Evolutionary conservation across 2,113 vertebrate species (phyloP).

Genomic region (Onychorhynchus coronatus): DNA sequence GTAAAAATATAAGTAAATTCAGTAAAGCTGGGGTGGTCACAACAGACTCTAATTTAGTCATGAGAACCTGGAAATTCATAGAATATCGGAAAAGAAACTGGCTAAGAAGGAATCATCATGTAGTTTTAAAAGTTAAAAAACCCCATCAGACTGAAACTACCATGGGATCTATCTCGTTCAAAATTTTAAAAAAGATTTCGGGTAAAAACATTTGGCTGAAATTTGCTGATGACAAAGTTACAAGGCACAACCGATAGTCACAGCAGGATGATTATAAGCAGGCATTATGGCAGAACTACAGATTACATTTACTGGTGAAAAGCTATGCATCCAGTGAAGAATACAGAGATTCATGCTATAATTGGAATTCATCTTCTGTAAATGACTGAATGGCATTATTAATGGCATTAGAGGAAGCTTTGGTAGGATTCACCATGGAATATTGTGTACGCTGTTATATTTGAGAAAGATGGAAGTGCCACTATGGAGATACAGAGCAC

Average conservation of each 20-base stretch:
- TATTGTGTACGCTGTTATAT: rapidly evolving
- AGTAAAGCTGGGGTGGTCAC: background rate
- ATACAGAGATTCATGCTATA: background rate
- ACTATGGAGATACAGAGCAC: rapidly evolving
- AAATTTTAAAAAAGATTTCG: background rate
- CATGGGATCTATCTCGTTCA: background rate
- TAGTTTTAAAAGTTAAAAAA: background rate
- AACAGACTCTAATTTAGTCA: background rate
- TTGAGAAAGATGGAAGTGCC: background rate
- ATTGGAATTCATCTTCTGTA: background rate
- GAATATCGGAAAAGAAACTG: background rate
- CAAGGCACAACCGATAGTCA: background rate
- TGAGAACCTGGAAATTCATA: background rate
- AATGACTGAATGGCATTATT: background rate
- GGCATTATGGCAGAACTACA: background rate
- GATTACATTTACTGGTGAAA: background rate
- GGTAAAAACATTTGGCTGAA: background rate
- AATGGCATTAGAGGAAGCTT: background rate
- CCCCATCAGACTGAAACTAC: background rate
- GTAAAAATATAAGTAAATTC: no score
- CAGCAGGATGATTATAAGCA: background rate
- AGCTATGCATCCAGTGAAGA: background rate
- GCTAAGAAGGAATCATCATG: background rate
- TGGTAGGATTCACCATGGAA: background rate
- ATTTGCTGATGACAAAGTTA: background rate